Evolutionary conservation across 2,888 invertebrate species (phyloP).

Genomic region (Pristionchus fissidentatus): DNA sequence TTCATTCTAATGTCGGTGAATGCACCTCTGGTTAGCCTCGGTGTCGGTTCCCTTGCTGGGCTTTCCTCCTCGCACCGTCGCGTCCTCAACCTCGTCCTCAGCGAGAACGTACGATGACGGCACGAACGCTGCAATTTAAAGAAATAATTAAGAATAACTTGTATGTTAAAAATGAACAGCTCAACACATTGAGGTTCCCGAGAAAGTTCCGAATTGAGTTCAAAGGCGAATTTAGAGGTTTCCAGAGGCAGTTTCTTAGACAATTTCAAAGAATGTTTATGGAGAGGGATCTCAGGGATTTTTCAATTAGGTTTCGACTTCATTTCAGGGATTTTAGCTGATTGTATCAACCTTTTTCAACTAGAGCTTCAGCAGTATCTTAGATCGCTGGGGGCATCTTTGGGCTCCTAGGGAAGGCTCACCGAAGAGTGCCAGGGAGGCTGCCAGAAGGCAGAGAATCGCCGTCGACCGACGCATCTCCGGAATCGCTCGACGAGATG

Average conservation of each 20-base stretch:
- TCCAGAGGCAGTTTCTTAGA: too few relatives aligned
- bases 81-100: constrained; percentile 70
- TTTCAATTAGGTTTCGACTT: too few relatives aligned
- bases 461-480: constrained; percentile 50
- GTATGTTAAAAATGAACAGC: too few relatives aligned
- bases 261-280: too few relatives aligned
- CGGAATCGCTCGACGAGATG: constrained; percentile 13
- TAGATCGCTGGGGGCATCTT: not conserved
- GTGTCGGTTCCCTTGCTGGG: constrained; percentile 87
- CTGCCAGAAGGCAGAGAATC: constrained; percentile 51
- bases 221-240: too few relatives aligned
- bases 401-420: not conserved
- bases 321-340: too few relatives aligned
- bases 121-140: constrained; percentile 52
- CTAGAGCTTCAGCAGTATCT: not conserved
- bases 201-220: too few relatives aligned
- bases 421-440: constrained; percentile 35
- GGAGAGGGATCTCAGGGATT: too few relatives aligned
- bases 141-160: not conserved
- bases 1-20: too few relatives aligned
- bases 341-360: constrained; percentile 45
- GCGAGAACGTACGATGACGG: constrained; percentile 49
- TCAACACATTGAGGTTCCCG: too few relatives aligned
- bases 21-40: constrained; percentile 84
- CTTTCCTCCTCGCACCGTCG: constrained; percentile 20